These are phyloP conservation scores for Crax fasciolata DNA, from an alignment of 2,797 vertebrate species.

Conservation along the genomic window DNA sequence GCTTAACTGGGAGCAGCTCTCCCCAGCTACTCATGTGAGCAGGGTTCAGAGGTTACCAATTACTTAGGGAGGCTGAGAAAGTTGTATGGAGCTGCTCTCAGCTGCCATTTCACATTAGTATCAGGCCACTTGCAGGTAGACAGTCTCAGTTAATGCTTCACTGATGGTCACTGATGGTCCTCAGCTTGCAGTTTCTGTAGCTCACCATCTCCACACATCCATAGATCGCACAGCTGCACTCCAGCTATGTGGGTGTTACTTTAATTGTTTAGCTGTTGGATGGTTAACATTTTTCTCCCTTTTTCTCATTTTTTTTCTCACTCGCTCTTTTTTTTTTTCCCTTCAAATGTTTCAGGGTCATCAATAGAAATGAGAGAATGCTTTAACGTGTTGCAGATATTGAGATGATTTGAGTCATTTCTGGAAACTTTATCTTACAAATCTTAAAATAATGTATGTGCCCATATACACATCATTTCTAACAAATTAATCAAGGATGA, in stretches of 20 bases:
- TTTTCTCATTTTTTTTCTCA: background rate
- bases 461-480: background rate
- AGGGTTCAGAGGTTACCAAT: slow-evolving; percentile 89
- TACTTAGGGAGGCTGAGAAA: slow-evolving; percentile 89
- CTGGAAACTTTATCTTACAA: background rate
- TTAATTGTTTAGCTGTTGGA: background rate
- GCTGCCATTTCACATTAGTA: slow-evolving; percentile 90
- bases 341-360: background rate
- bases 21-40: slow-evolving; percentile 83
- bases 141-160: slow-evolving; percentile 68
- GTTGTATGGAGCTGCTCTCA: slow-evolving; percentile 86
- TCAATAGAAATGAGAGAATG: background rate
- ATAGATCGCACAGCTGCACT: background rate
- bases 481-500: background rate
- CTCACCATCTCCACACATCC: accelerated
- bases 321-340: background rate
- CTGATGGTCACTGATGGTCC: slow-evolving; percentile 65
- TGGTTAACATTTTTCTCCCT: background rate
- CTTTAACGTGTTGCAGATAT: background rate
- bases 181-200: slow-evolving; percentile 37
- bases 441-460: background rate
- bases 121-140: slow-evolving; percentile 85
- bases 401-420: background rate
- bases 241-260: background rate
- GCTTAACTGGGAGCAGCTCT: slow-evolving; percentile 75